Base-by-base conservation (phyloP, 1,140 invertebrate genomes). In the Drosophila fuyamai region DNA sequence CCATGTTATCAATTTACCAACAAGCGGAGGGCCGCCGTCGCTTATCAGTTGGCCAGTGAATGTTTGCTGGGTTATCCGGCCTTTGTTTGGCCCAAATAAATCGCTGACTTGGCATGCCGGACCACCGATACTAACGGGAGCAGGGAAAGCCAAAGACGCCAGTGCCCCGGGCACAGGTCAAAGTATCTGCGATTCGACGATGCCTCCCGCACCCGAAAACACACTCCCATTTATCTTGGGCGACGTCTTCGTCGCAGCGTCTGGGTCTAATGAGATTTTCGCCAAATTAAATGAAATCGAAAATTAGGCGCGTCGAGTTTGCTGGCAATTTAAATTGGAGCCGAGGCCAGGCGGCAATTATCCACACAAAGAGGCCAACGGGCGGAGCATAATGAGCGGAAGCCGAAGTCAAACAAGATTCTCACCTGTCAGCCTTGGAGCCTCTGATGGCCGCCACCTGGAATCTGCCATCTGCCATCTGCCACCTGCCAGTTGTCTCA, bases 1-100 rank as follows among this genome's bases (percentile, higher is more conserved):
- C 13, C 27, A 13, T 16, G 70, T 82, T 86, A 86, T 85, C 82
- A 85, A 5, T 40, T 43, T 29, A 23, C 10, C 51, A 41, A 14
- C 23, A 36, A 32, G 29, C 29, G 29, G 7, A 54, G 58, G 4
- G 8, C 23, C 36, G 18, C n/a, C 29, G 9, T 29, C 54, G 32
- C 56, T 85, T 85, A 85, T 86, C 82, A 86, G 51, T 76, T 12
- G 8, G 23, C 6, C 32, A n/a, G 57, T 10, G 62, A 79, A 67
- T 88, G 82, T 73, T 72, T 67, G 51, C 54, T 85, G 82, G 70
- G 78, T 76, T 60, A 53, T 60, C 32, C 48, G 13, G 48, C 67
- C 53, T 61, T 75, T 76, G 68, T 67, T 74, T 65, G 63, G 62
- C 47, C 57, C 54, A 57, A 68, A 60, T 48, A 83, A 80, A 71